Conservation (phyloP, 1,140 invertebrate species). For the Eufriesea mexicana region DNA sequence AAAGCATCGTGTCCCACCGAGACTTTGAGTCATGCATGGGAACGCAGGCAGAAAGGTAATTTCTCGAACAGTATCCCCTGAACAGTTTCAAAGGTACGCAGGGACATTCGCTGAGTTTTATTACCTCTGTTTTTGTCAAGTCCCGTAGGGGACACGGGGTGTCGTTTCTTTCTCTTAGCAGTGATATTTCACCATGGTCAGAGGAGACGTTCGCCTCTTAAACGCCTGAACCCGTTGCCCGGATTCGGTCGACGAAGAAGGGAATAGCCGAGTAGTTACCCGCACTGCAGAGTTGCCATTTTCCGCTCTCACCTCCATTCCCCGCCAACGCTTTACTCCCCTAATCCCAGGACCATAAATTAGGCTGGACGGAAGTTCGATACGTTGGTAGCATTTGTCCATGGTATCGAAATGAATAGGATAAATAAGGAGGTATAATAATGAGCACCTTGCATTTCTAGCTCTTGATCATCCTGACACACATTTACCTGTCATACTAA, state of each 20-base stretch:
- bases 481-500: not conserved
- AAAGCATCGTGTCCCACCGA: constrained; percentile 18
- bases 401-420: constrained; percentile 67
- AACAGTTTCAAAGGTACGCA: constrained; percentile 14
- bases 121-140: constrained; percentile 73
- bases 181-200: constrained; percentile 74
- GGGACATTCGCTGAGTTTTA: constrained; percentile 67
- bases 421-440: constrained; percentile 33
- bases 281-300: constrained; percentile 76
- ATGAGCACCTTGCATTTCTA: constrained; percentile 20
- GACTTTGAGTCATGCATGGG: constrained; percentile 34
- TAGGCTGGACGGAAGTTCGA: constrained; percentile 71
- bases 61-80: constrained; percentile 58
- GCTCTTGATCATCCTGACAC: not conserved
- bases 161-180: constrained; percentile 72
- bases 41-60: constrained; percentile 55
- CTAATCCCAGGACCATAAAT: constrained; percentile 77
- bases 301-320: constrained; percentile 65
- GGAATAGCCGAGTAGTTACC: constrained; percentile 59
- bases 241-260: constrained; percentile 33
- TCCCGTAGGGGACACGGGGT: constrained; percentile 53
- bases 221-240: constrained; percentile 67
- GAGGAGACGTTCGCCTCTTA: constrained; percentile 68
- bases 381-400: constrained; percentile 74
- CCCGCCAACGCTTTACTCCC: constrained; percentile 69